Evolutionary conservation across 2,113 vertebrate genomes (phyloP).

Genomic region (Hystrix brachyura): DNA sequence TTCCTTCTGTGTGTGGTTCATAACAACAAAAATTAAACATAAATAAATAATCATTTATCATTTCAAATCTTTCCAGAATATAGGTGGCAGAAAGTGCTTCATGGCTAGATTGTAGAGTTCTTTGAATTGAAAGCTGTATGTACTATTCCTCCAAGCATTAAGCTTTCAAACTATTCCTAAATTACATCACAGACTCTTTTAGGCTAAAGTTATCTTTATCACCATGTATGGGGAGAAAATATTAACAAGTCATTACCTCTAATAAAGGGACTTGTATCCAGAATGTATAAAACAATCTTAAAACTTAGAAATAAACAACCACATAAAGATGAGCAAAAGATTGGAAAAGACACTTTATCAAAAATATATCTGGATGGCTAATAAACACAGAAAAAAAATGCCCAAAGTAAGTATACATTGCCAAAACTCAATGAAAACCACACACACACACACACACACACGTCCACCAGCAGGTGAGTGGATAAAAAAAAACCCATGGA

Average conservation of each 20-base stretch:
- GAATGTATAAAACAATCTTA: not conserved
- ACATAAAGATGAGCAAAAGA: not conserved
- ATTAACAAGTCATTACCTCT: not conserved
- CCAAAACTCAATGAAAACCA: not conserved
- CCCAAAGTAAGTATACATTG: not conserved
- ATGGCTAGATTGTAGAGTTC: not conserved
- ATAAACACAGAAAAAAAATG: not conserved
- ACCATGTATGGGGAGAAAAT: not conserved
- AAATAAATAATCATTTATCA: constrained; percentile 2
- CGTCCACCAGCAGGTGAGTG: not conserved
- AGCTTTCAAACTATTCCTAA: not conserved
- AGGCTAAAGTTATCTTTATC: constrained; percentile 27
- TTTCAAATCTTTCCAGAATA: not conserved
- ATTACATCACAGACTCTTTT: fast-evolving
- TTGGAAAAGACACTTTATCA: not conserved
- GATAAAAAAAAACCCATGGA: not conserved
- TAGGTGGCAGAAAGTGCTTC: not conserved
- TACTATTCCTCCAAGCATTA: not conserved
- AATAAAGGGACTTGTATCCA: not conserved
- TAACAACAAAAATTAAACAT: not conserved
- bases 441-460: not conserved
- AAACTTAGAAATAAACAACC: not conserved
- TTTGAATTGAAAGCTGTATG: not conserved
- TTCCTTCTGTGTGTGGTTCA: not conserved
- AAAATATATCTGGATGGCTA: not conserved